Base-by-base conservation (phyloP, 2,797 vertebrate genomes). In the Cryptoblepharus egeriae region DNA sequence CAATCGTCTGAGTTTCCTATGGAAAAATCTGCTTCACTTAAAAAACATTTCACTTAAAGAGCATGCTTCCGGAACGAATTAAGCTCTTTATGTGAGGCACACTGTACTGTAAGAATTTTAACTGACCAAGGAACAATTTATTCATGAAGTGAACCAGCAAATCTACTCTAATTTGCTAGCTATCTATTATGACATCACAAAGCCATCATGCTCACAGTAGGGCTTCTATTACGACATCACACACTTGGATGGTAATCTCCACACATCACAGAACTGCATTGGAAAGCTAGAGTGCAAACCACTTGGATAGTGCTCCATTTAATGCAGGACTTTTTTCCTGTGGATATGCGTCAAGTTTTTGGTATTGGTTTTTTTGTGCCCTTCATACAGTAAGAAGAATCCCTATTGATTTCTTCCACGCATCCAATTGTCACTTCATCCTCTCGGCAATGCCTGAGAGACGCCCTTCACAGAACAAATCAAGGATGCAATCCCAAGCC, bases 171-270 rank as follows among this genome's bases (percentile, higher is more conserved):
- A 52, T 2, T 55, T 2, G 24, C 22, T 22, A 64, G 60, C 10
- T 70, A 55, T 82, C 71, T 61, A 55, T 82, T 77, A 52, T 74
- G 76, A 79, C 58, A 71, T 84, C 82, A 84, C 35, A 30, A 79
- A 58, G 26, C 18, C 16, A 73, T 55, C 42, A 42, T 58, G 58
- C n/a, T 77, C 74, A 77, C 49, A 65, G 4, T 42, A 67, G n/a
- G 32, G 45, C 24, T n/a, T 49, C 49, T 67, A 60, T 72, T 85
- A 58, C 77, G 79, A 77, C 79, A 67, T 81, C 84, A 81, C 68
- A 49, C 35, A 18, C 49, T 61, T 12, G 69, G 42, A 18, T 55
- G 52, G 45, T 67, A n/a, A 81, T 42, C 72, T 75, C n/a, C 57
- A 35, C 52, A 58, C 55, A 60, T 26, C n/a, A 58, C 58, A 77